Base-by-base conservation (phyloP, 2,888 invertebrate genomes). In the Hypsopygia costalis region DNA sequence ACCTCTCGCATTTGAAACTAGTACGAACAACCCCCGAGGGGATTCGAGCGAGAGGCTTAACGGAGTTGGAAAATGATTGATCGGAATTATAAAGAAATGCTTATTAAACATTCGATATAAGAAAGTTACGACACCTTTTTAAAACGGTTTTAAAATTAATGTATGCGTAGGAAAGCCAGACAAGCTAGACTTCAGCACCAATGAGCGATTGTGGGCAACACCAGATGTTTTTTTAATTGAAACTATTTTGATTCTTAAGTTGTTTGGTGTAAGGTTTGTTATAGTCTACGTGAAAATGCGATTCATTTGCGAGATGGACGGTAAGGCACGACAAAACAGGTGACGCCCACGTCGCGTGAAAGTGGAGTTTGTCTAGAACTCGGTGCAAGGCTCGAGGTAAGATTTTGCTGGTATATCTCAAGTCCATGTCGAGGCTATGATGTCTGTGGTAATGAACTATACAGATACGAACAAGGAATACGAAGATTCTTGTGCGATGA, bases 321-420 rank as follows among this genome's bases (percentile, higher is more conserved):
- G 69, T 72, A 70, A 51, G 54, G 66, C 65, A 69, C 72, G 63
- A 63, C 69, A 72, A 69, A 65, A 64, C 72, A 75, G 76, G 77
- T 70, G 72, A 68, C 78, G 76, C 77, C 79, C 72, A 79, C 75
- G 47, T 32, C 47, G 53, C 64, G 69, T 64, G 79, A 80, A 79
- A 79, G 77, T 72, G 62, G 59, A 61, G 58, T 62, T 62, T 55
- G 47, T 40, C 45, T 41, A 40, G 32, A 33, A 25, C 25, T 4
- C 8, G 25, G 7, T 8, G 6, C 25, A 25, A 6, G n/a, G 25
- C 25, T 2, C 25, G 25, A 25, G 5, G 25, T 25, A 25, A 6
- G 6, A 3, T 7, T 25, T 25, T 25, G 6, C 6, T 25, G 25
- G 16, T 3, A 16, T 16, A 16, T 2, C 2, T 16, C 16, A 16